A percentile compares a stretch with the other conserved stretches of the same genome.
Evolutionary conservation across 2,888 invertebrate genomes (phyloP).

Genomic region (Pyralis farinalis): DNA sequence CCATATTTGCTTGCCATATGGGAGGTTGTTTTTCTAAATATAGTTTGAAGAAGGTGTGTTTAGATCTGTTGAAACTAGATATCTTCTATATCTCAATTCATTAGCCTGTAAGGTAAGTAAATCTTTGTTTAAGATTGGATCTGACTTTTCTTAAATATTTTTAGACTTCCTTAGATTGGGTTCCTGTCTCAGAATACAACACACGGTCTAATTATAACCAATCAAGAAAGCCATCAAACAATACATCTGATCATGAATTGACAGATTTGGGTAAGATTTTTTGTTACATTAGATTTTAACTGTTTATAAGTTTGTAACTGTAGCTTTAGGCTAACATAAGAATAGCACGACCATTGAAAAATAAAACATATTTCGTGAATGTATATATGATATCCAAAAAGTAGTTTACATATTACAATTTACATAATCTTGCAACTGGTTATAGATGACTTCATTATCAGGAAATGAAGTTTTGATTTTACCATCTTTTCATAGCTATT

Average conservation of each 20-base stretch:
- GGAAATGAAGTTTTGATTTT: too few relatives aligned
- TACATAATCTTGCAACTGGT: too few relatives aligned
- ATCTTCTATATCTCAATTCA: slow-evolving; percentile 1
- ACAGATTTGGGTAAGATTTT: slow-evolving; percentile 65
- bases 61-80: slow-evolving; percentile 6
- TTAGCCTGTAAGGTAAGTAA: slow-evolving; percentile 4
- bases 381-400: too few relatives aligned
- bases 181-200: slow-evolving; percentile 76
- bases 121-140: slow-evolving; percentile 8
- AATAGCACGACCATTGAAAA: too few relatives aligned
- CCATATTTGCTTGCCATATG: slow-evolving; percentile 44
- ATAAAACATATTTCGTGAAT: too few relatives aligned
- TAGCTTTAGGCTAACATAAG: too few relatives aligned
- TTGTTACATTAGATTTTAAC: not conserved
- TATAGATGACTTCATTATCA: too few relatives aligned
- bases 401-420: too few relatives aligned
- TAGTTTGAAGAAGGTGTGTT: slow-evolving; percentile 63
- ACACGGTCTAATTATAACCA: slow-evolving; percentile 69
- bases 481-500: too few relatives aligned
- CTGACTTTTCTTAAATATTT: slow-evolving; percentile 27
- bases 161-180: slow-evolving; percentile 78
- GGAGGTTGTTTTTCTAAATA: slow-evolving; percentile 76
- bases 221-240: slow-evolving; percentile 70
- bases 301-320: too few relatives aligned
- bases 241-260: slow-evolving; percentile 71